These are phyloP conservation scores for Antitype chi DNA, from an alignment of 2,888 invertebrate species.

Conservation along the genomic window DNA sequence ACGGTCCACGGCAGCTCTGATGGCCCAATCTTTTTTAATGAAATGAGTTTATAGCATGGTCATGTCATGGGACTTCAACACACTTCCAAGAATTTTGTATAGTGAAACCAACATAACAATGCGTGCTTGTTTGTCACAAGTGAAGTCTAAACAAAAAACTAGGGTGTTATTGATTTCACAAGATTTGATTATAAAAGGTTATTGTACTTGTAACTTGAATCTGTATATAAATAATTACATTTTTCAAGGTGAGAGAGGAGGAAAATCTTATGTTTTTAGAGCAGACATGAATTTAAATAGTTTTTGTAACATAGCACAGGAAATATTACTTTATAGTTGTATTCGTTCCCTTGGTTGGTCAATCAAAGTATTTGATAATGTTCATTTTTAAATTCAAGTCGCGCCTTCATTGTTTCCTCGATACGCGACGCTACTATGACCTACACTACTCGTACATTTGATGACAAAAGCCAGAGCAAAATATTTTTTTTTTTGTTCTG, in stretches of 20 bases:
- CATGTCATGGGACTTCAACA: too few species aligned
- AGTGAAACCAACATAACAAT: neutral
- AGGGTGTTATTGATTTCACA: neutral
- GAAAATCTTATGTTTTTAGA: neutral
- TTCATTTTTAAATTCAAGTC: slow-evolving; percentile 27
- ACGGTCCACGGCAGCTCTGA: too few species aligned
- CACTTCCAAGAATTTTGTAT: neutral
- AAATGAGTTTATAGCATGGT: neutral
- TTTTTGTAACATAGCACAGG: neutral
- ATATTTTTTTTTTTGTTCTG: neutral
- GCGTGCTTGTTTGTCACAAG: neutral
- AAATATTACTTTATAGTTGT: neutral
- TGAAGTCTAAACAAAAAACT: neutral
- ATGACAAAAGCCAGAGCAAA: neutral
- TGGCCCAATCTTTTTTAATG: neutral
- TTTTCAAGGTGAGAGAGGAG: slow-evolving; percentile 21
- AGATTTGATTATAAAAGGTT: neutral
- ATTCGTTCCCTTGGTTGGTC: neutral
- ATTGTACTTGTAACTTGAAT: slow-evolving; percentile 2
- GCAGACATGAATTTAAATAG: slow-evolving; percentile 32
- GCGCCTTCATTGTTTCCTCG: slow-evolving; percentile 6
- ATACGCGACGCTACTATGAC: too few species aligned
- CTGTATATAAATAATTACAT: neutral
- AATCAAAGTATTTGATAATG: neutral
- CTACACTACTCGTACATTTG: neutral